These are phyloP conservation scores for Liolophura sinensis DNA, from an alignment of 1,140 invertebrate species.

Conservation along the genomic window DNA sequence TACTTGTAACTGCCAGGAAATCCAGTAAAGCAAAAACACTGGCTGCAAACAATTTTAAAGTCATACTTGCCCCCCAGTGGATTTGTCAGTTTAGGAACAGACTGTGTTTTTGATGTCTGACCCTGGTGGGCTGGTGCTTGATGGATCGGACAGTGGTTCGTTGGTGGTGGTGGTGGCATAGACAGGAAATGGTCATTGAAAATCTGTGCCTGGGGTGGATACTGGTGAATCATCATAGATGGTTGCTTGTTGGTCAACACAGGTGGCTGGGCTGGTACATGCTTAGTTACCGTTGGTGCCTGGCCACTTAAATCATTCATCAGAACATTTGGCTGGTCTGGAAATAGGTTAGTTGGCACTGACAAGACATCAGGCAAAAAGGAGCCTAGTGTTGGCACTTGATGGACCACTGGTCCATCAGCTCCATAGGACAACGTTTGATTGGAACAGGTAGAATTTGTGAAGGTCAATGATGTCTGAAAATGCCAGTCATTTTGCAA, in stretches of 20 bases:
- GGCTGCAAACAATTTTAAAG: slow-evolving; percentile 37
- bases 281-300: slow-evolving; percentile 8
- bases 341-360: too few relatives aligned
- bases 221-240: slow-evolving; percentile 3
- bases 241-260: slow-evolving; percentile 18
- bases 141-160: neutral
- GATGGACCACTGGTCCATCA: too few relatives aligned
- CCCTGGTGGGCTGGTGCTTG: neutral
- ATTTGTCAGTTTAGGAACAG: slow-evolving; percentile 24
- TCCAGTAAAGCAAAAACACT: slow-evolving; percentile 30
- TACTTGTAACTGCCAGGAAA: slow-evolving; percentile 29
- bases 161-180: neutral
- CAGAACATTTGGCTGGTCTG: neutral
- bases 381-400: too few relatives aligned
- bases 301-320: slow-evolving; percentile 13
- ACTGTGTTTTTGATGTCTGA: slow-evolving; percentile 2
- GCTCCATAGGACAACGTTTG: too few relatives aligned
- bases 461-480: too few relatives aligned
- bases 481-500: too few relatives aligned
- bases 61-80: slow-evolving; percentile 34
- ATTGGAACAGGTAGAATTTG: too few relatives aligned
- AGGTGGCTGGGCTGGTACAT: slow-evolving; percentile 12
- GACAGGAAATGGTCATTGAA: neutral
- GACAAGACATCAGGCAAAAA: too few relatives aligned
- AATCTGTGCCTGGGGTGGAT: neutral